Conservation (phyloP, 2,888 invertebrate species). For the Nemotelus nigrinus region DNA sequence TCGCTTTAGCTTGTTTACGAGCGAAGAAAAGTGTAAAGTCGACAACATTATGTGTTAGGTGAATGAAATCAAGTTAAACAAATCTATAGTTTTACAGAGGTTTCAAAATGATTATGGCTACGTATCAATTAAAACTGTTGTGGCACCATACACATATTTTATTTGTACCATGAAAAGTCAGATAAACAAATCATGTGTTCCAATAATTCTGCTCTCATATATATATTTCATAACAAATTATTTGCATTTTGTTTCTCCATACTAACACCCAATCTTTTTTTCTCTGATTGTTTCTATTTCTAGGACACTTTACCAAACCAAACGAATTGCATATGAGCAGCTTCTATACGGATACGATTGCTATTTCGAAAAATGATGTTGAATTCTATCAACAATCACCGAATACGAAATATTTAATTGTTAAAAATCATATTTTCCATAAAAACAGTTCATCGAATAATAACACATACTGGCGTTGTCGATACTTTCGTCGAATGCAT, state of each 20-base stretch:
- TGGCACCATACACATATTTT: no score
- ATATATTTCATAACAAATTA: no score
- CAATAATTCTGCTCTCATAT: no score
- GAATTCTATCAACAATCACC: constrained; percentile 41
- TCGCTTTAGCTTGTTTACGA: no score
- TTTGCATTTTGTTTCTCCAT: background rate
- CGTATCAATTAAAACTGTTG: no score
- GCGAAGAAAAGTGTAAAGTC: no score
- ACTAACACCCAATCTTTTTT: constrained; percentile 22
- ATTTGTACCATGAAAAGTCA: no score
- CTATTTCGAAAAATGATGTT: constrained; percentile 22
- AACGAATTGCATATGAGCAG: constrained; percentile 20
- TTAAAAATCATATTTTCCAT: constrained; percentile 49
- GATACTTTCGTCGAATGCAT: constrained; percentile 49
- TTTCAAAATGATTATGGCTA: no score
- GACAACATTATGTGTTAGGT: no score
- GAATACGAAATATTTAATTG: constrained; percentile 33
- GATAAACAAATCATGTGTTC: no score
- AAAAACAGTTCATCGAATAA: constrained; percentile 46
- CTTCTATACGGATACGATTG: constrained; percentile 11
- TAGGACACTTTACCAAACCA: constrained; percentile 21
- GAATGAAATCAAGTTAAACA: no score
- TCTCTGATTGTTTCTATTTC: constrained; percentile 16
- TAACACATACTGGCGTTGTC: constrained; percentile 51
- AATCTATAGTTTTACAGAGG: no score